These are phyloP conservation scores for Poeciliopsis presidionis DNA, from an alignment of 2,797 vertebrate species.

Conservation along the genomic window DNA sequence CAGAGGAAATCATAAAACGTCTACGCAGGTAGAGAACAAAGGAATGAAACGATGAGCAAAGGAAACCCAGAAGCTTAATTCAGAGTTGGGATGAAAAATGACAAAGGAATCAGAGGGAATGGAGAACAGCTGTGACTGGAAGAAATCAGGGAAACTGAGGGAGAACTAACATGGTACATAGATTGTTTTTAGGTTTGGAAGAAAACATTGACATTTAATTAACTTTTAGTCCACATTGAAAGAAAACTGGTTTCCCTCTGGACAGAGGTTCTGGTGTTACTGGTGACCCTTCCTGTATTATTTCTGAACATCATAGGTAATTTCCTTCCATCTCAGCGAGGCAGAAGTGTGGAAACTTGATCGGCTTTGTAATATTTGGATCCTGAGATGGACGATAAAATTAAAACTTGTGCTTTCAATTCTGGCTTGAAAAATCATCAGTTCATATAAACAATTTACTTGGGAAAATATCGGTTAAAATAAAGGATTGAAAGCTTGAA, in stretches of 20 bases:
- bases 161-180: background rate
- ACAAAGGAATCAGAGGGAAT: background rate
- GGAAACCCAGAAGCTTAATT: background rate
- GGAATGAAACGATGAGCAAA: background rate
- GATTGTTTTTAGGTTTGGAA: background rate
- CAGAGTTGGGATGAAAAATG: background rate
- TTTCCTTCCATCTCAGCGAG: background rate
- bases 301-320: background rate
- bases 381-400: background rate
- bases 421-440: background rate
- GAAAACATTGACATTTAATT: background rate
- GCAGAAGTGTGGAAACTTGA: background rate
- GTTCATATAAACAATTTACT: background rate
- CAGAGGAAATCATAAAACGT: background rate
- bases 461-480: background rate
- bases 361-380: background rate
- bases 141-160: background rate
- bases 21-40: background rate
- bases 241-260: background rate
- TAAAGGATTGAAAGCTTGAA: background rate
- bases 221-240: background rate
- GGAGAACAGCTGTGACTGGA: background rate
- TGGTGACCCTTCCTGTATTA: background rate
- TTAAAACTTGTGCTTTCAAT: background rate
- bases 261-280: background rate